Percentiles rank a stretch among this genome's conserved stretches.
phyloP scores from a whole-genome alignment of 2,797 vertebrate species.

The Orientallactaga sibirica region DNA sequence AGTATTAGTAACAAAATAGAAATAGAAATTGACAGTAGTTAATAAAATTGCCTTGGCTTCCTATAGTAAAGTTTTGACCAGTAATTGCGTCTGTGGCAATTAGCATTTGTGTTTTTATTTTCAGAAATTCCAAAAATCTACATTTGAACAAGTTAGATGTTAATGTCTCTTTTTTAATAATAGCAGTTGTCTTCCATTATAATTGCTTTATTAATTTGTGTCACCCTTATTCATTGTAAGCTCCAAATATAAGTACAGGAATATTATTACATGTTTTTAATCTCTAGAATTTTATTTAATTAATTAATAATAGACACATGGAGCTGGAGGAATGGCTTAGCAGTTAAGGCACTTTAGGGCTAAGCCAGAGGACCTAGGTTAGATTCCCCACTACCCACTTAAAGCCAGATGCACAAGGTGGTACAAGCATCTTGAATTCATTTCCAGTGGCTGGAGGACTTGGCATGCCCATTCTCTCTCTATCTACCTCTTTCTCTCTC shows the following conservation, averaged over 20 bases:
- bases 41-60: background rate
- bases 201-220: background rate
- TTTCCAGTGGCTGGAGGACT: too few species aligned
- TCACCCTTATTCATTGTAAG: background rate
- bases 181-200: background rate
- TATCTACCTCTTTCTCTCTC: too few species aligned
- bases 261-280: background rate
- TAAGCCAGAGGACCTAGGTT: too few species aligned
- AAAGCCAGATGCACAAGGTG: too few species aligned
- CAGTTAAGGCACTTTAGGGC: too few species aligned
- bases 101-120: background rate
- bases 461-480: too few species aligned
- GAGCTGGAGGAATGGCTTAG: background rate
- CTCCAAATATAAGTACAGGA: constrained; percentile 11
- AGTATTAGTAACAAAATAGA: background rate
- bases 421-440: too few species aligned
- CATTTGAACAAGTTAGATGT: background rate
- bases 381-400: too few species aligned
- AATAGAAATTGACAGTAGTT: background rate
- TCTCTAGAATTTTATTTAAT: constrained; percentile 9
- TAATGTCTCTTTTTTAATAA: background rate
- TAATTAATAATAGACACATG: background rate
- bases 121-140: background rate
- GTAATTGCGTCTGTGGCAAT: background rate
- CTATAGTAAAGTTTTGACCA: background rate